Percentiles rank a stretch among this genome's conserved stretches.
These are phyloP conservation scores for Melieria omissa DNA, from an alignment of 2,888 invertebrate species.

Conservation along the genomic window DNA sequence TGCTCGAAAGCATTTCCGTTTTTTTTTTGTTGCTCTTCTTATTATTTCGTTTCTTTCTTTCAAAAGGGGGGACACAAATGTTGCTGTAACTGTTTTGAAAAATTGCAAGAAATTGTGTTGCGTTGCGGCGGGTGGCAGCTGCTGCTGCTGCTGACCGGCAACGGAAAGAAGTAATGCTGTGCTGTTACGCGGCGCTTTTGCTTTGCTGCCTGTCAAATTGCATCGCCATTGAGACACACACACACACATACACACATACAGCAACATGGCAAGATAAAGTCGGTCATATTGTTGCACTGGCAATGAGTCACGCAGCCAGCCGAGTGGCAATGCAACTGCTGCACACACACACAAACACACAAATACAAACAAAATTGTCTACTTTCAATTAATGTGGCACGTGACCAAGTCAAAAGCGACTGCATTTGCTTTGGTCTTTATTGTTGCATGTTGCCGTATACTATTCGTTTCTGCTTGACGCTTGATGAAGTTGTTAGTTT, in stretches of 20 bases:
- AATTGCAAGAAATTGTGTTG: background rate
- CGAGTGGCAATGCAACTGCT: conserved; percentile 26
- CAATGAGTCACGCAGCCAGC: background rate
- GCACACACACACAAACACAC: conserved; percentile 19
- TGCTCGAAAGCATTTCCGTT: conserved; percentile 18
- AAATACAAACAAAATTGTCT: conserved; percentile 23
- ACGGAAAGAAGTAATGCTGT: background rate
- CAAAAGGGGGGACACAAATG: background rate
- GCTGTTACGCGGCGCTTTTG: background rate
- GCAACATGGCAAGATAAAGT: background rate
- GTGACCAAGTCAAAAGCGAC: conserved; percentile 40
- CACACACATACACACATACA: conserved; percentile 1
- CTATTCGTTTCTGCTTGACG: conserved; percentile 12
- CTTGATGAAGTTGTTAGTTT: background rate
- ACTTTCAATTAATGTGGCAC: conserved; percentile 43
- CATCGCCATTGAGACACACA: background rate
- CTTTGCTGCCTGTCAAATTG: background rate
- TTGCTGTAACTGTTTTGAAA: background rate
- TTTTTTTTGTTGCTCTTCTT: background rate
- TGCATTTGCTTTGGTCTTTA: conserved; percentile 26
- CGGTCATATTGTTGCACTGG: background rate
- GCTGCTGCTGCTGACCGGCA: background rate
- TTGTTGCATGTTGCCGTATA: background rate
- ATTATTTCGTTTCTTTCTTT: no score
- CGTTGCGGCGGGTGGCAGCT: background rate